A percentile compares a stretch with the other conserved stretches of the same genome.
Conservation (phyloP, 2,888 invertebrate species). For the Brassicogethes aeneus region DNA sequence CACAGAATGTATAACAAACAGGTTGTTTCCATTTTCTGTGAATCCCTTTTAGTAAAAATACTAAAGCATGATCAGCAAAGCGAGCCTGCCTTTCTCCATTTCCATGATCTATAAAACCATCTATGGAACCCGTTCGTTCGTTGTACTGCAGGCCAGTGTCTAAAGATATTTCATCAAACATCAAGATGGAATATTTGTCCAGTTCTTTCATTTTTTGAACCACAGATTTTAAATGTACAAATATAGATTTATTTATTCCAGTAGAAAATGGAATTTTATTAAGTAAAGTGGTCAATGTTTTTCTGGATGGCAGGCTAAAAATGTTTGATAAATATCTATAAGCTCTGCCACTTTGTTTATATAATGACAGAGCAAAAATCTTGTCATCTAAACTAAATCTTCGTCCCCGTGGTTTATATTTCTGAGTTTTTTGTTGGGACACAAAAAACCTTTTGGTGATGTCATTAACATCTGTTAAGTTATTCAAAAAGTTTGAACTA, state of each 20-base stretch:
- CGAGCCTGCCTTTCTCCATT: conserved; percentile 3
- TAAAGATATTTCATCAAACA: conserved; percentile 21
- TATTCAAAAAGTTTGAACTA: no score
- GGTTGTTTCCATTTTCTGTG: conserved; percentile 22
- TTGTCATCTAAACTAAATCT: no score
- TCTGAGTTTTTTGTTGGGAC: no score
- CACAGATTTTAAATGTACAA: conserved; percentile 10
- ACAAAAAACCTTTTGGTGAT: no score
- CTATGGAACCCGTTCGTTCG: conserved; percentile 9
- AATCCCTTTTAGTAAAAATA: conserved; percentile 20
- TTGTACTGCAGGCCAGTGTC: conserved; percentile 13
- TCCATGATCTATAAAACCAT: conserved; percentile 16
- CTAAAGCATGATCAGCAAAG: conserved; percentile 23
- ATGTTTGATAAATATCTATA: no score
- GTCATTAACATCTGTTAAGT: no score
- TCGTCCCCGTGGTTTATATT: no score
- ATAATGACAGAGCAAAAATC: no score
- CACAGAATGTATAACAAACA: no score
- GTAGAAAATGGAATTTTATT: conserved; percentile 13
- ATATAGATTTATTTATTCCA: conserved; percentile 15
- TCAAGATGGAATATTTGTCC: conserved; percentile 13
- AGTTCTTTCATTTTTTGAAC: conserved; percentile 11
- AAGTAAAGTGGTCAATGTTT: no score
- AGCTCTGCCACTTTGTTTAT: no score
- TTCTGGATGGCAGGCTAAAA: no score